These are phyloP conservation scores for Noctua fimbriata DNA, from an alignment of 2,888 invertebrate genomes.

Conservation along the genomic window DNA sequence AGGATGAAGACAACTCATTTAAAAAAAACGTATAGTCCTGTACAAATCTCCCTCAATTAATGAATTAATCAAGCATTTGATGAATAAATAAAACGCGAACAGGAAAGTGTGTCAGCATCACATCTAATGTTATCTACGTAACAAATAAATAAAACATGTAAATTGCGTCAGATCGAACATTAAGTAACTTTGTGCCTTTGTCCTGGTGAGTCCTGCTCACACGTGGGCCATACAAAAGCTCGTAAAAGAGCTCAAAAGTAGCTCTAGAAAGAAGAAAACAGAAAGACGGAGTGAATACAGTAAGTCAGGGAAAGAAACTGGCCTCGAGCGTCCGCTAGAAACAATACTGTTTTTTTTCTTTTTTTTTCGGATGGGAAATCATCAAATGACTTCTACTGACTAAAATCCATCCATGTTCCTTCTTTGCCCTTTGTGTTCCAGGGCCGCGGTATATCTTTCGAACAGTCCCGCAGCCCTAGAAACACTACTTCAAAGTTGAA, in stretches of 20 bases:
- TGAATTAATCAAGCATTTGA: slow-evolving; percentile 38
- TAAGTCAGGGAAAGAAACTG: not conserved
- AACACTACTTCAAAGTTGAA: not conserved
- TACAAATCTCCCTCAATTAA: slow-evolving; percentile 1
- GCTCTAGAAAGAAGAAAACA: not conserved
- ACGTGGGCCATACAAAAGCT: not conserved
- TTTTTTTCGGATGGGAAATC: no score
- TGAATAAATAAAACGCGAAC: slow-evolving; percentile 52
- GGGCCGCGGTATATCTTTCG: no score
- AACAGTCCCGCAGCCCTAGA: no score
- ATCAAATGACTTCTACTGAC: no score
- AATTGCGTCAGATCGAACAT: slow-evolving; percentile 61
- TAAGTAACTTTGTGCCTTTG: slow-evolving; percentile 62
- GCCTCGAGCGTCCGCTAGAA: not conserved
- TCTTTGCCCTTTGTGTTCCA: no score
- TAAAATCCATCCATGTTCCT: no score
- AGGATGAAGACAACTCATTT: not conserved
- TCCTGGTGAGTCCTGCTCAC: slow-evolving; percentile 39
- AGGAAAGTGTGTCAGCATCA: slow-evolving; percentile 60
- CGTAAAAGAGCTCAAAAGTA: slow-evolving; percentile 3
- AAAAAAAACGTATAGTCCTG: not conserved
- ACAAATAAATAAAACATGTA: slow-evolving; percentile 71
- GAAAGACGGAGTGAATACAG: not conserved
- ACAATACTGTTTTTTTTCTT: no score
- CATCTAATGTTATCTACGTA: slow-evolving; percentile 58